Base-by-base conservation (phyloP, 2,888 invertebrate genomes). In the Octonoba sinensis region DNA sequence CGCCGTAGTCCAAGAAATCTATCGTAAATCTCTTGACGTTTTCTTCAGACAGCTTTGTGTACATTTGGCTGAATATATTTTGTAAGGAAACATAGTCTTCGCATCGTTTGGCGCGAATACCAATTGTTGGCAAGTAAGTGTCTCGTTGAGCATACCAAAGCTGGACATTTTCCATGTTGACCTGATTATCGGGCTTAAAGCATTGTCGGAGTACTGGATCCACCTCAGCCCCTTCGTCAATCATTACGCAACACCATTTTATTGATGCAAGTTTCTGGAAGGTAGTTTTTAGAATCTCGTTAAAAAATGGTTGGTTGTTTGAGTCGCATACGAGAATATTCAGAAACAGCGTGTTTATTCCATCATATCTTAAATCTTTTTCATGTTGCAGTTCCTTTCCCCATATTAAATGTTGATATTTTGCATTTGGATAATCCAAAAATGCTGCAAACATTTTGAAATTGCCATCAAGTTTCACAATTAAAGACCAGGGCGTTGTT, bases 1-100 rank as follows among this genome's bases (percentile, higher is more conserved):
- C 79, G 1, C 79, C 79, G 49, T 60, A 81, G 62, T 81, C 79
- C 15, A 81, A 56, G 36, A 81, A 81, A 22, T 81, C 79, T 3
- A 81, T 36, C 15, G 79, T 81, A 22, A 81, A 64, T 24, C 20
- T 73, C 1, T 62, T 15, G 6, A 81, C 20, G 11, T 49, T 20
- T 6, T 67, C 27, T 12, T 69, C 57, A 13, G 73, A 16, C 0
- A 73, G 24, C n/a, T 64, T 36, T 6, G 67, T 49, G 49, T 73
- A 81, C 46, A 81, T 81, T 69, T 74, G 73, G n/a, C 69, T 60
- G 24, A 81, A 81, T 3, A 81, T 22, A 27, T 74, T 81, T 49
- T 64, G 73, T 24, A 81, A 16, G 2, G 79, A 46, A 13, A 81
- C 20, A 16, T 81, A 81, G 36, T 81, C 79, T 20, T 74, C 69